Evolutionary conservation across 2,888 invertebrate genomes (phyloP).

Genomic region (Cabera pusaria): DNA sequence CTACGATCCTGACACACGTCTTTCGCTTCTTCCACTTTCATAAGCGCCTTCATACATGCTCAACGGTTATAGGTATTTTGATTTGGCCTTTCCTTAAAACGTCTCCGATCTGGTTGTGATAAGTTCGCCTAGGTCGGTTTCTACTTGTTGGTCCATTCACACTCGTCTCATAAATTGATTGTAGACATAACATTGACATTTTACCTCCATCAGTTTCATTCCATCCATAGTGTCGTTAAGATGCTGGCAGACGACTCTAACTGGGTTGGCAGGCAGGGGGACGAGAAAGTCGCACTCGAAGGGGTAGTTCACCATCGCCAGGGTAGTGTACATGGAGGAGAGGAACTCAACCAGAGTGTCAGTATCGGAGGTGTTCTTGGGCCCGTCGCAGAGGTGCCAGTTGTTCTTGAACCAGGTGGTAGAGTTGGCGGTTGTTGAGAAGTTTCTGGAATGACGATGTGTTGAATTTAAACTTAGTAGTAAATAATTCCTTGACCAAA

Average conservation of each 20-base stretch:
- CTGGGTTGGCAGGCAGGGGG: constrained; percentile 93
- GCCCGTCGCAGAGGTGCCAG: constrained; percentile 90
- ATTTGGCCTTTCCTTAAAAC: no score
- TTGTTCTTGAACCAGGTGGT: constrained; percentile 86
- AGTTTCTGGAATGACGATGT: constrained; percentile 75
- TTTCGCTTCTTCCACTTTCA: no score
- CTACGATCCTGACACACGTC: no score
- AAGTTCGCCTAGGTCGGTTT: no score
- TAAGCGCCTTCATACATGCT: no score
- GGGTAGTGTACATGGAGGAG: constrained; percentile 87
- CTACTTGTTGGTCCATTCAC: no score
- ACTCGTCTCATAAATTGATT: no score
- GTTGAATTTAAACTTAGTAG: no score
- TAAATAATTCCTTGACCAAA: no score
- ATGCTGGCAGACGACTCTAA: constrained; percentile 85
- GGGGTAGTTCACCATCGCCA: constrained; percentile 98
- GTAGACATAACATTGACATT: no score
- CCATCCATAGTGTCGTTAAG: constrained; percentile 71
- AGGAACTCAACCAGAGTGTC: constrained; percentile 87
- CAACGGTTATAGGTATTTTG: no score
- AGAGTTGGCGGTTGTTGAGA: constrained; percentile 84
- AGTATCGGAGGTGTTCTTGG: constrained; percentile 77
- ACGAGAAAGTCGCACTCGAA: constrained; percentile 92
- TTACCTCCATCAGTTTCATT: constrained; percentile 77
- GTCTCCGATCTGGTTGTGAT: no score